Evolutionary conservation across 2,797 vertebrate species (phyloP).

Genomic region (Falco concolor): DNA sequence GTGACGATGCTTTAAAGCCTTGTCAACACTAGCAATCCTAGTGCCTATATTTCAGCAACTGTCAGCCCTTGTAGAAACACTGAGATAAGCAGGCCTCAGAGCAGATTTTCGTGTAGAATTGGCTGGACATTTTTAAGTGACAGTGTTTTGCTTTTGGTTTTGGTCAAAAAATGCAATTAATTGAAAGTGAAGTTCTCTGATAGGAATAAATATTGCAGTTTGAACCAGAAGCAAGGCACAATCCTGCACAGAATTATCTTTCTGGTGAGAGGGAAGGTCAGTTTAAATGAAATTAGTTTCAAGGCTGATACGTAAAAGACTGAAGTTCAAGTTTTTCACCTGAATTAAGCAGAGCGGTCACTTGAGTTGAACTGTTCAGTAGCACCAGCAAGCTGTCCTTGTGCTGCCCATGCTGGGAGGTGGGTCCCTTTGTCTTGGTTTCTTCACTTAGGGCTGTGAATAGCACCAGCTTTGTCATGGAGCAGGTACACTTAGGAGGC

Average conservation of each 20-base stretch:
- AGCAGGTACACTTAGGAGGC: neutral
- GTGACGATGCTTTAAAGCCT: constrained; percentile 66
- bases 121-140: constrained; percentile 25
- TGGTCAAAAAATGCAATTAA: neutral
- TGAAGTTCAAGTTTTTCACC: neutral
- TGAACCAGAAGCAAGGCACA: neutral
- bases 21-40: constrained; percentile 65
- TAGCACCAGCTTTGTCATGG: neutral
- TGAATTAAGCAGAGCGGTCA: neutral
- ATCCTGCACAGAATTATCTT: neutral
- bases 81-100: constrained; percentile 42
- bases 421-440: neutral
- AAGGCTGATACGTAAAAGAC: neutral
- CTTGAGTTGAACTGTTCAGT: neutral
- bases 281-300: neutral
- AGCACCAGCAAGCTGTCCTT: neutral
- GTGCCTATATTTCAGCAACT: constrained; percentile 67
- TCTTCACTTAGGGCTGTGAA: neutral
- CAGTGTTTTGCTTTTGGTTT: constrained; percentile 10
- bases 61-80: constrained; percentile 49
- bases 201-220: neutral
- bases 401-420: neutral
- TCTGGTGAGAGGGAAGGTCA: neutral
- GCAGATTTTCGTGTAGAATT: neutral
- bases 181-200: neutral